phyloP scores from a whole-genome alignment of 2,797 vertebrate genomes.

The Chanos chanos region DNA sequence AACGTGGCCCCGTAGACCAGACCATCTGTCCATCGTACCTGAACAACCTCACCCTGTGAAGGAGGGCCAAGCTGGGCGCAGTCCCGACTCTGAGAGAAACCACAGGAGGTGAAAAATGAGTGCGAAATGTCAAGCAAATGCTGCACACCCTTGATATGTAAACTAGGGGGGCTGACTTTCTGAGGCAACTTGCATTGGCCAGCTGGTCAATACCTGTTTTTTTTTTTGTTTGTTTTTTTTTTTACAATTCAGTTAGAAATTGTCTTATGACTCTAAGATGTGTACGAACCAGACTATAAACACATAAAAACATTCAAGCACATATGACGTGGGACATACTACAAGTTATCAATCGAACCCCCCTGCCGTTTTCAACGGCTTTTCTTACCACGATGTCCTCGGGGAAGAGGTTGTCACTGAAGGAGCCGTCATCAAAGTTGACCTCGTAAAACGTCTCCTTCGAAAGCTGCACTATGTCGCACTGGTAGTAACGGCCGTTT shows the following conservation, averaged over 20 bases:
- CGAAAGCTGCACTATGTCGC: conserved; percentile 85
- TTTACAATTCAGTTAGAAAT: too few relatives aligned
- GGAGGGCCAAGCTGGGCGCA: conserved; percentile 91
- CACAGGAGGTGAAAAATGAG: too few relatives aligned
- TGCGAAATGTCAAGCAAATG: too few relatives aligned
- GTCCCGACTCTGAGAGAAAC: conserved; percentile 78
- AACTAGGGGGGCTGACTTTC: too few relatives aligned
- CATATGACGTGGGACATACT: too few relatives aligned
- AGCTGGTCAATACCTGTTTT: too few relatives aligned
- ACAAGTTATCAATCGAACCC: not conserved
- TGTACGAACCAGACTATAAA: too few relatives aligned
- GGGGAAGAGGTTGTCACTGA: conserved; percentile 94
- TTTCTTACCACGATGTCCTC: conserved; percentile 86
- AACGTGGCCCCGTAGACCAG: conserved; percentile 96
- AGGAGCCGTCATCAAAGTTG: conserved; percentile 96
- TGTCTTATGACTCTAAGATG: too few relatives aligned
- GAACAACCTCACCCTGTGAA: conserved; percentile 88
- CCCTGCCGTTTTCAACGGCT: not conserved
- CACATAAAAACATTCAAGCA: too few relatives aligned
- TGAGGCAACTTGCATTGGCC: too few relatives aligned
- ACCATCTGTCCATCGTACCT: conserved; percentile 96
- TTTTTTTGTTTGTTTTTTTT: too few relatives aligned
- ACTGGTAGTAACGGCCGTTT: conserved; percentile 91
- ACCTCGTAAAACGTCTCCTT: conserved; percentile 95
- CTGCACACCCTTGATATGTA: too few relatives aligned